Evolutionary conservation across 2,888 invertebrate species (phyloP), one percentile per base, ranked within the genome.

Genomic region (Lacanobia wlatinum): DNA sequence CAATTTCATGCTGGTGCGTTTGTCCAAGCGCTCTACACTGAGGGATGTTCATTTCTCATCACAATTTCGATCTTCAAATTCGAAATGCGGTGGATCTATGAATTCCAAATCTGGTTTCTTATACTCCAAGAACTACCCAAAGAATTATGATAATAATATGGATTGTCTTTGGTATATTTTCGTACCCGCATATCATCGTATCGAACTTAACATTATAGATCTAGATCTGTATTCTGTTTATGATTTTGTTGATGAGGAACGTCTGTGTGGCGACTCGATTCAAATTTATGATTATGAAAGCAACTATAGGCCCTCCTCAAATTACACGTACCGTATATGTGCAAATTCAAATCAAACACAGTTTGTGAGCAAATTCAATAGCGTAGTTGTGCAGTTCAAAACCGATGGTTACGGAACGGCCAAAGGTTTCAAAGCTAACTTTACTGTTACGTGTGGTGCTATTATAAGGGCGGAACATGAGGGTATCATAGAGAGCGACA

Each of bases 341-440:
- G 80, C 97, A 34, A 60, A 91, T 87, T 80, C 91, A 81, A 74
- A 88, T 73, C 63, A 76, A 52, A 88, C 90, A 56, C 89, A 88
- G 88, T 96, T 97, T 56, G 88, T 93, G 60, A 97, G 98, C 0
- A 96, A 97, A 23, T 94, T 96, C 46, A 97, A 98, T 92, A 91
- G 94, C 73, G 94, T 98, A 86, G 92, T 97, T 14, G 90, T 99
- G 8, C 97, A 97, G 58, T 97, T 98, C 91, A 96, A 96, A 70
- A 96, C 97, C 0, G 97, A 34, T 34, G 34, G 34, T 34, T 34
- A 34, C 34, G 34, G 34, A 34, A 34, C 34, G 34, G 34, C 34
- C 0, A 98, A 97, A 93, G 99, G 99, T 14, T 99, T 99, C 90
- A 97, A 96, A 85, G 97, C 98, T 4, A 34, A 34, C 34, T 34